Base-by-base conservation (phyloP, 2,797 vertebrate genomes). In the Anomalospiza imberbis region DNA sequence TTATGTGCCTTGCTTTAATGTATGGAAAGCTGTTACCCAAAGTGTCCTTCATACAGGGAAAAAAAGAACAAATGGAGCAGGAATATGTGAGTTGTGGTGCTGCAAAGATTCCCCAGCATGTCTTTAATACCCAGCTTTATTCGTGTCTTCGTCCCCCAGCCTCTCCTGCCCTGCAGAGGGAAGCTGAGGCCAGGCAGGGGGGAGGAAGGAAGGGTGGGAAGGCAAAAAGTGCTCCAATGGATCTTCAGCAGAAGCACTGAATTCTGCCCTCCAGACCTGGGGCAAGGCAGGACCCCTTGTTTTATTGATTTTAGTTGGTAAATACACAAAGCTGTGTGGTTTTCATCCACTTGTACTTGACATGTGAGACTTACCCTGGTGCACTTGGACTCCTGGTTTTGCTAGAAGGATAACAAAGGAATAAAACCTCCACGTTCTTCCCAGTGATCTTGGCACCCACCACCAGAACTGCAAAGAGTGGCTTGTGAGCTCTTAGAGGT, bases 21-120 rank as follows among this genome's bases (percentile, higher is more conserved):
- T 84, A 93, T 48, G 14, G 91, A 79, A 88, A 94, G 89, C 91
- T 89, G 85, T 55, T 84, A 92, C 94, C 94, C 95, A 81, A 72
- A 85, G 31, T 70, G 66, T 8, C 91, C 91, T 92, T 92, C 19
- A 1, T 12, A 7, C 20, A 26, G 9, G 38, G 48, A 2, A 2
- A 2, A 4, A 11, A 45, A 70, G 14, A 82, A 63, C 8, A 32
- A 95, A 83, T 67, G 78, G 15, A 13, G 40, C 24, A 34, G 74
- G 4, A n/a, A 94, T 73, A 6, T 58, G 82, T 87, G 91, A 77
- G 80, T 90, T 26, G 90, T 75, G 61, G 87, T 12, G 92, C 82
- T 93, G 88, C 87, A 91, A 95, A 90, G 89, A 81, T 58, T 90
- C 70, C 91, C 62, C n/a, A 60, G 85, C 8, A 0, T 2, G 20